These are phyloP conservation scores for Pyrochroa serraticornis DNA, from an alignment of 2,888 invertebrate species.

Conservation along the genomic window DNA sequence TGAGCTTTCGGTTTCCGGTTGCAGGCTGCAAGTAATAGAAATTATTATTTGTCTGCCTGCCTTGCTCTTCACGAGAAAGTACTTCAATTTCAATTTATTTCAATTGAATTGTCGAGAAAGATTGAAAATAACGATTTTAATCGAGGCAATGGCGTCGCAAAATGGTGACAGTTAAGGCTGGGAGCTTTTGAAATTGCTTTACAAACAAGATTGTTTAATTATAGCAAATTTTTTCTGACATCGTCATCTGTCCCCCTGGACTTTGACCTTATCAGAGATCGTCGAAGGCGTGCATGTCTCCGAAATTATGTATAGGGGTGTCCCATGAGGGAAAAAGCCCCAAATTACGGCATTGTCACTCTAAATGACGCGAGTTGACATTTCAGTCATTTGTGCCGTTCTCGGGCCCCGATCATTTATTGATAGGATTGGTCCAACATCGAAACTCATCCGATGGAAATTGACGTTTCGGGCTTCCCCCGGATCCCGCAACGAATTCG, in stretches of 20 bases:
- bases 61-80: too few relatives aligned
- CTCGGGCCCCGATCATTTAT: constrained; percentile 29
- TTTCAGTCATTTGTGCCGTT: constrained; percentile 28
- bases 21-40: too few relatives aligned
- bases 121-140: too few relatives aligned
- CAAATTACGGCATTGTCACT: constrained; percentile 25
- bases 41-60: too few relatives aligned
- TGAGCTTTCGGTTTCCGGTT: too few relatives aligned
- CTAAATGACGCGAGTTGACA: constrained; percentile 29
- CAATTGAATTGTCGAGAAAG: too few relatives aligned
- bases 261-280: neutral
- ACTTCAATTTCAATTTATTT: too few relatives aligned
- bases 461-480: constrained; percentile 19
- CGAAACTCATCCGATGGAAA: constrained; percentile 24
- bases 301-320: constrained; percentile 26
- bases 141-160: too few relatives aligned
- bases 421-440: constrained; percentile 20
- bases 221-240: neutral
- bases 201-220: constrained; percentile 5
- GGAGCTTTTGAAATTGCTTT: neutral
- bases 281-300: neutral
- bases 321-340: constrained; percentile 23
- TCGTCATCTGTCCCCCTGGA: neutral
- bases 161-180: too few relatives aligned
- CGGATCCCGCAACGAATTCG: constrained; percentile 10